phyloP scores from a whole-genome alignment of 2,797 vertebrate species.

The Somateria mollissima region DNA sequence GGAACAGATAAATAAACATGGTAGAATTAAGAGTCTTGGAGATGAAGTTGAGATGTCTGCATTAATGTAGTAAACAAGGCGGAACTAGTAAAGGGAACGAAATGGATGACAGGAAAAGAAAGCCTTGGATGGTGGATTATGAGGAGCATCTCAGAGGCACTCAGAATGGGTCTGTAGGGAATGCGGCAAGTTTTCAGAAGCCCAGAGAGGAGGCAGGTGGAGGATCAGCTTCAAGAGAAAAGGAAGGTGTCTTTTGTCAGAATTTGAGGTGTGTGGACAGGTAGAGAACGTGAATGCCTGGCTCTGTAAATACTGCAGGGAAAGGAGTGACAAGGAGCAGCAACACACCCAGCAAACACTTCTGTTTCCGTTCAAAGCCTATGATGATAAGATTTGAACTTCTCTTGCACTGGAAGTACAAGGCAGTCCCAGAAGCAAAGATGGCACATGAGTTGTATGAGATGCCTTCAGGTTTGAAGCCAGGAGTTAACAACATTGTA shows the following conservation, averaged over 20 bases:
- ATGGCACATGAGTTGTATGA: not conserved
- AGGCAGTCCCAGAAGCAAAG: not conserved
- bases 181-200: not conserved
- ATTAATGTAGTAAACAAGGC: not conserved
- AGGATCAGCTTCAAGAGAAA: not conserved
- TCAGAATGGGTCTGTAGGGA: not conserved
- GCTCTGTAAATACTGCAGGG: not conserved
- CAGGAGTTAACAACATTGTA: not conserved
- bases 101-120: not conserved
- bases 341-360: not conserved
- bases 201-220: not conserved
- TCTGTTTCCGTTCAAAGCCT: not conserved
- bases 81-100: not conserved
- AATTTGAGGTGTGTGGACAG: not conserved
- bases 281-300: not conserved
- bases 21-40: not conserved
- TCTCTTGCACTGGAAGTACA: not conserved
- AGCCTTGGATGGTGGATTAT: not conserved
- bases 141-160: rapidly evolving
- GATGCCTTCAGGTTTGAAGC: not conserved
- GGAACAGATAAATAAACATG: not conserved
- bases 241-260: not conserved
- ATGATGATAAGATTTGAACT: not conserved
- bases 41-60: not conserved
- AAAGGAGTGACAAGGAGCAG: not conserved